Evolutionary conservation across 1,140 invertebrate species (phyloP).

Genomic region (Papilio machaon): DNA sequence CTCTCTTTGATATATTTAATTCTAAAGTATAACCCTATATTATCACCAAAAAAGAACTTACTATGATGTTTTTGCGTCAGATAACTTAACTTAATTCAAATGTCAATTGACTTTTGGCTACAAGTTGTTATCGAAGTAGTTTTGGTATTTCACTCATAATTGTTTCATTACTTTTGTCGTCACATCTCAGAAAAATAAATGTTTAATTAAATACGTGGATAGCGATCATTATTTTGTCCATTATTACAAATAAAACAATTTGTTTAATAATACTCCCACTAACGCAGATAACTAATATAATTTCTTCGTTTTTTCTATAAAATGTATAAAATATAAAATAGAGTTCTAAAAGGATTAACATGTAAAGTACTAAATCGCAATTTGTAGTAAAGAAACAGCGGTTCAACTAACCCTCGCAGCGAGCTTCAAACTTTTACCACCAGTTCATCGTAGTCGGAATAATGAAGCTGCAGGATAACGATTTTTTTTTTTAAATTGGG

Average conservation of each 20-base stretch:
- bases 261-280: no score
- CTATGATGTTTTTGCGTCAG: not conserved
- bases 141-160: not conserved
- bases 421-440: conserved; percentile 44
- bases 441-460: conserved; percentile 46
- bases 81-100: not conserved
- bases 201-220: no score
- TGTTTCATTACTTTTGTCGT: not conserved
- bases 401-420: conserved; percentile 43
- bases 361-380: conserved; percentile 54
- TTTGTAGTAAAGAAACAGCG: conserved; percentile 50
- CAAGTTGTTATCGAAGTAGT: not conserved
- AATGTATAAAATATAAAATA: conserved; percentile 23
- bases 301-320: not conserved
- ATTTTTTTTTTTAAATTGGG: conserved; percentile 53
- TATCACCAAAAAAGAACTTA: not conserved
- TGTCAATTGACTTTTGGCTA: not conserved
- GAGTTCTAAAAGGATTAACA: conserved; percentile 40
- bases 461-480: conserved; percentile 51
- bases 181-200: not conserved
- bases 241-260: no score
- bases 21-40: conserved; percentile 8
- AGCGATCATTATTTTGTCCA: no score
- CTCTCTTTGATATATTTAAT: conserved; percentile 54
- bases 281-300: no score